Evolutionary conservation across 2,113 vertebrate species (phyloP).

Genomic region (Polyodon spathula): DNA sequence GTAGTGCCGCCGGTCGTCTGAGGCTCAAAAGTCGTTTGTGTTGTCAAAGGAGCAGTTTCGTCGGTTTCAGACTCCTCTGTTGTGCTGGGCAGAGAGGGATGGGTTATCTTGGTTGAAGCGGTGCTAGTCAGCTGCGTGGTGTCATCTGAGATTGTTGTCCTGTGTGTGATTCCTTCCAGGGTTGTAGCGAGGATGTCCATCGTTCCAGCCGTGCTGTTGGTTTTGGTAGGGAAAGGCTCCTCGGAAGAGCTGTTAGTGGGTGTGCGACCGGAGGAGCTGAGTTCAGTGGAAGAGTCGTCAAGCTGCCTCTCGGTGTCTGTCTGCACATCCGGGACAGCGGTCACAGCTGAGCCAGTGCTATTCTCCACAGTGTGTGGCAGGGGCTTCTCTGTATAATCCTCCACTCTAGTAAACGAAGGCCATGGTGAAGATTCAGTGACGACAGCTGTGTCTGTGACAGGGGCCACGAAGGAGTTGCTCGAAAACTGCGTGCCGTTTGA

Average conservation of each 20-base stretch:
- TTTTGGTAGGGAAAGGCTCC: neutral
- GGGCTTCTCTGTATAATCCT: neutral
- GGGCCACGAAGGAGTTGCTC: neutral
- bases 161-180: neutral
- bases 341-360: slow-evolving; percentile 7
- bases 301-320: slow-evolving; percentile 18
- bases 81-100: neutral
- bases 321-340: neutral
- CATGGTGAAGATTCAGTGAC: slow-evolving; percentile 5
- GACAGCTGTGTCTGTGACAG: neutral
- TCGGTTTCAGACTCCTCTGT: neutral
- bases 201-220: slow-evolving; percentile 8
- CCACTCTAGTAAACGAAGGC: neutral
- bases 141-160: neutral
- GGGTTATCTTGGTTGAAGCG: slow-evolving; percentile 11
- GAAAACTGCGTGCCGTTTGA: neutral
- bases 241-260: slow-evolving; percentile 2
- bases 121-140: slow-evolving; percentile 1
- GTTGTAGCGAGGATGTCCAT: neutral
- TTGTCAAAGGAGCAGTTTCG: slow-evolving; percentile 19
- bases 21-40: fast-evolving
- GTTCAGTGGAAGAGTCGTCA: neutral
- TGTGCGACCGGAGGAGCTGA: fast-evolving
- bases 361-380: slow-evolving; percentile 9
- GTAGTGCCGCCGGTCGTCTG: slow-evolving; percentile 18